Percentiles rank a stretch among this genome's conserved stretches.
These are phyloP conservation scores for Halcyon badia DNA, from an alignment of 2,797 vertebrate genomes.

Conservation along the genomic window DNA sequence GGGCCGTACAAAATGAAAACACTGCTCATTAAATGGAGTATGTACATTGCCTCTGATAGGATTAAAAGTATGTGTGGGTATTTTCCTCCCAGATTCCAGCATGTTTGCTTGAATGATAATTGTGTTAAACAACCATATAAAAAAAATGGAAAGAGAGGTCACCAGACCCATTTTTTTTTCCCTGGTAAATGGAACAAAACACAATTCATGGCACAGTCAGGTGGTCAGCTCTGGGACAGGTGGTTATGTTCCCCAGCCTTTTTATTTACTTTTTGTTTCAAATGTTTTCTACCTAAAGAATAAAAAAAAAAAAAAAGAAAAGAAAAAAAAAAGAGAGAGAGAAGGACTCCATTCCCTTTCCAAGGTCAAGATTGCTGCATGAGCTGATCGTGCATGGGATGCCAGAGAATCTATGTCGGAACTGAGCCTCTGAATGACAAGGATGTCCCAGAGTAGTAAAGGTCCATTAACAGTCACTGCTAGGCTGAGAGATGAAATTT, in stretches of 20 bases:
- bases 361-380: not conserved
- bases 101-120: not conserved
- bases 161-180: not conserved
- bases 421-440: not conserved
- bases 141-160: not conserved
- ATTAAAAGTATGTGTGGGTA: not conserved
- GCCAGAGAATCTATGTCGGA: not conserved
- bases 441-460: not conserved
- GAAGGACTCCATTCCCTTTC: rapidly evolving
- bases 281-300: not conserved
- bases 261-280: constrained; percentile 8
- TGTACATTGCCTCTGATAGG: not conserved
- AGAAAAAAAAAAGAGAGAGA: no score
- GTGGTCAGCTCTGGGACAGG: not conserved
- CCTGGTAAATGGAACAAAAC: not conserved
- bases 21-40: not conserved
- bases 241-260: not conserved
- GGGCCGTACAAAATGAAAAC: not conserved
- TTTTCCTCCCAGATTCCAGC: not conserved
- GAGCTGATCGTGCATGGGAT: not conserved
- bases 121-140: not conserved
- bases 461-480: not conserved
- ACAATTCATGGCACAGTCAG: not conserved
- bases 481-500: not conserved
- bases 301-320: rapidly evolving